A percentile compares a stretch with the other conserved stretches of the same genome.
These are phyloP conservation scores for Echinometra lucunter DNA, from an alignment of 53 echinoderm and acorn worm genomes.

Conservation along the genomic window DNA sequence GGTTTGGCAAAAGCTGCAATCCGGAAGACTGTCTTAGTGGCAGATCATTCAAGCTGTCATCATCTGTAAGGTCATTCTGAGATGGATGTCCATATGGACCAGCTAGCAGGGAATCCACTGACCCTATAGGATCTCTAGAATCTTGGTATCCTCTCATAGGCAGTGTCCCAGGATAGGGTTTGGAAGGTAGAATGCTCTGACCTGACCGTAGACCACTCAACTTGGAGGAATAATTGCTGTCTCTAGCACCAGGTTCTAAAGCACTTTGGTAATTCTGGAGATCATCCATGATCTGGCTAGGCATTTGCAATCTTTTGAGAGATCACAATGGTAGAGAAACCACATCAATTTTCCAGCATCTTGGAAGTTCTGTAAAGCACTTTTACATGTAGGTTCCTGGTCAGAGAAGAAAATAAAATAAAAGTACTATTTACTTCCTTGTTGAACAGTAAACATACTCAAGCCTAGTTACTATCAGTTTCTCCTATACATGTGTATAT, in stretches of 20 bases:
- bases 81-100: background rate
- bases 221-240: background rate
- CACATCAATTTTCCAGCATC: background rate
- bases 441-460: background rate
- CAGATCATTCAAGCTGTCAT: background rate
- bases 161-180: background rate
- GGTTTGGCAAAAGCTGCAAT: slow-evolving; percentile 40
- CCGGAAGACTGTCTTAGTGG: background rate
- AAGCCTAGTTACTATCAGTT: background rate
- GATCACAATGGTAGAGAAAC: background rate
- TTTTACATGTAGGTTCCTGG: background rate
- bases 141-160: slow-evolving; percentile 33
- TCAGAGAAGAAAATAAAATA: background rate
- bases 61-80: background rate
- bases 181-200: slow-evolving; percentile 56
- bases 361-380: background rate
- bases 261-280: background rate
- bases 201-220: slow-evolving; percentile 46
- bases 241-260: background rate
- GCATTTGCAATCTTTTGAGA: background rate
- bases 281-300: slow-evolving; percentile 12
- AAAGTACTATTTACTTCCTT: background rate
- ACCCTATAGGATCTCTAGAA: background rate
- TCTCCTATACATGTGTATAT: background rate
- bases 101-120: slow-evolving; percentile 56